These are phyloP conservation scores for Trichopria drosophilae DNA, from an alignment of 2,888 invertebrate genomes.

Conservation along the genomic window DNA sequence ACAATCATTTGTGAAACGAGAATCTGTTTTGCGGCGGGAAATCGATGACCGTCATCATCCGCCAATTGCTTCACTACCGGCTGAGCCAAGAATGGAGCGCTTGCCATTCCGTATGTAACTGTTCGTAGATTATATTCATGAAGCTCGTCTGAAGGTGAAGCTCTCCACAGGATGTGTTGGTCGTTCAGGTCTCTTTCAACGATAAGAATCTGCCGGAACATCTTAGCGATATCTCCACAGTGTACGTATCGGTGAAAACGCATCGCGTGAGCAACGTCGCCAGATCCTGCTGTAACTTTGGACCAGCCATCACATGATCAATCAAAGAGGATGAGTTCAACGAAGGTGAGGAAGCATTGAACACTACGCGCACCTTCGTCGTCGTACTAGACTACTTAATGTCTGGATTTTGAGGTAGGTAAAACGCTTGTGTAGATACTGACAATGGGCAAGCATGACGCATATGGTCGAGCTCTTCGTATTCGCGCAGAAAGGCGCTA, in stretches of 20 bases:
- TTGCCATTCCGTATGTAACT: no score
- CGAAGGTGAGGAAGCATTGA: slow-evolving; percentile 21
- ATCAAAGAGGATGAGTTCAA: slow-evolving; percentile 11
- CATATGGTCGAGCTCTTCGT: slow-evolving; percentile 2
- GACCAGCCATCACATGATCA: slow-evolving; percentile 17
- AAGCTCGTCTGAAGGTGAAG: no score
- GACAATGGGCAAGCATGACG: not conserved
- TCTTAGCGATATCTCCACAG: slow-evolving; percentile 20
- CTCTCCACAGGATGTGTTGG: no score
- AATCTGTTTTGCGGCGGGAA: no score
- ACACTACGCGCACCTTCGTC: slow-evolving; percentile 23
- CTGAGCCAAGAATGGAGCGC: no score
- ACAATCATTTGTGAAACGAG: no score
- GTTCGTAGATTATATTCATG: no score
- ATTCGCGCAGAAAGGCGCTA: slow-evolving; percentile 2
- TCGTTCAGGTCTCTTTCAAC: no score
- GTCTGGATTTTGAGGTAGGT: slow-evolving; percentile 16
- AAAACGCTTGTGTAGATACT: not conserved
- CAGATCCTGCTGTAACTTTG: slow-evolving; percentile 17
- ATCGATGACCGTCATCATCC: no score
- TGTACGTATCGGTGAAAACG: slow-evolving; percentile 5
- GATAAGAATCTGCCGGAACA: slow-evolving; percentile 16
- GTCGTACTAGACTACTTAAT: slow-evolving; percentile 10
- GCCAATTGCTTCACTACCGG: no score
- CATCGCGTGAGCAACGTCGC: slow-evolving; percentile 9